Conservation (phyloP, 2,888 invertebrate genomes). For the Schizaphis graminum region DNA sequence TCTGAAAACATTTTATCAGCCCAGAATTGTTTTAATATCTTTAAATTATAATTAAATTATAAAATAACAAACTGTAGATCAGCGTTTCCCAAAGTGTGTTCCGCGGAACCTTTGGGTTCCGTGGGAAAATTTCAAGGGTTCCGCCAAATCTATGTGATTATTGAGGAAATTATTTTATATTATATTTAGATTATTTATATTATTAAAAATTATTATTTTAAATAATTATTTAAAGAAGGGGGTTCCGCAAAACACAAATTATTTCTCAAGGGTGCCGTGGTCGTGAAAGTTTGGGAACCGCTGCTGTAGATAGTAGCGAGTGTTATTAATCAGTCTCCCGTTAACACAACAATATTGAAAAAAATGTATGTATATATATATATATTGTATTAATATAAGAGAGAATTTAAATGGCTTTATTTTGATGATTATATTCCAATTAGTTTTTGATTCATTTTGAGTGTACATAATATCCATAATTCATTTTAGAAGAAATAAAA, state of each 20-base stretch:
- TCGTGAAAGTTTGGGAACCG: too few species aligned
- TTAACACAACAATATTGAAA: neutral
- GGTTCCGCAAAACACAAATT: too few species aligned
- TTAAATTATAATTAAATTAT: neutral
- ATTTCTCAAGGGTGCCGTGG: too few species aligned
- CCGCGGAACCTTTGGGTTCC: too few species aligned
- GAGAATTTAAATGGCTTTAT: neutral
- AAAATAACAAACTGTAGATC: neutral
- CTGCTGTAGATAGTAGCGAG: neutral
- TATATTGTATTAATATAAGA: neutral
- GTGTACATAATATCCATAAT: neutral
- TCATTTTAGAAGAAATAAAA: neutral
- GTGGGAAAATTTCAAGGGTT: too few species aligned
- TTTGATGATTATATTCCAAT: neutral
- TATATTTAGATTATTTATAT: too few species aligned
- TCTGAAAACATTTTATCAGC: neutral
- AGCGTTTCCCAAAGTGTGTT: too few species aligned
- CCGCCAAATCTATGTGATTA: too few species aligned
- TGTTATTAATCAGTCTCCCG: neutral
- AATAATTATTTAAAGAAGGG: too few species aligned
- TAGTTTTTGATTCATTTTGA: neutral
- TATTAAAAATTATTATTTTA: too few species aligned
- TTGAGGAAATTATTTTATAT: too few species aligned
- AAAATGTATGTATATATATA: neutral
- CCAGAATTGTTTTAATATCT: neutral